Percentiles rank a stretch among this genome's conserved stretches.
These are phyloP conservation scores for Macrosiphum euphorbiae DNA, from an alignment of 2,888 invertebrate genomes.

Conservation along the genomic window DNA sequence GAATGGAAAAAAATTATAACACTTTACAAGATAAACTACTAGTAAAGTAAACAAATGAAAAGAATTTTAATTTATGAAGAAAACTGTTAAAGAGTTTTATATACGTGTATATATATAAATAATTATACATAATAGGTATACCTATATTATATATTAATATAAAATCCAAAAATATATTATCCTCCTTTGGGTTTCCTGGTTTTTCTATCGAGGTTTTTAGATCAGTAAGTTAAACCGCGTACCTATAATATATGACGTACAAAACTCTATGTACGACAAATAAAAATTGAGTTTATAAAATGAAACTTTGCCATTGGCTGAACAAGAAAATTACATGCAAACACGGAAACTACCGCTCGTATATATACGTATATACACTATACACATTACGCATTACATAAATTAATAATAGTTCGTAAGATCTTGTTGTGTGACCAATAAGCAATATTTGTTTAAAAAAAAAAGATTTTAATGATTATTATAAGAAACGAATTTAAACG, in stretches of 20 bases:
- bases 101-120: slow-evolving; percentile 9
- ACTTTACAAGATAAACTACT: not conserved
- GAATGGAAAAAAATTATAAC: not conserved
- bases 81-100: not conserved
- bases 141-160: not conserved
- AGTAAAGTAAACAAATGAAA: slow-evolving; percentile 5
- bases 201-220: slow-evolving; percentile 1
- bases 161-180: slow-evolving; percentile 8
- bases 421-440: not conserved
- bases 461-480: not conserved
- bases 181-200: not conserved
- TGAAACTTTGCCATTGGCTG: not conserved
- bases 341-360: slow-evolving; percentile 28
- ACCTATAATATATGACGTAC: not conserved
- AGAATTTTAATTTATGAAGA: not conserved
- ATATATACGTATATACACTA: not conserved
- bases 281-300: not conserved
- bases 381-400: not conserved
- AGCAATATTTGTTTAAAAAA: not conserved
- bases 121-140: not conserved
- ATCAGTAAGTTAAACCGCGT: not conserved
- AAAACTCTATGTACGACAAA: slow-evolving; percentile 7
- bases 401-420: not conserved
- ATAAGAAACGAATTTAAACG: not conserved
- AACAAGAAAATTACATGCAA: slow-evolving; percentile 29